Evolutionary conservation across 1,140 invertebrate genomes (phyloP), one percentile per base, ranked within the genome.

Genomic region (Uloborus diversus): DNA sequence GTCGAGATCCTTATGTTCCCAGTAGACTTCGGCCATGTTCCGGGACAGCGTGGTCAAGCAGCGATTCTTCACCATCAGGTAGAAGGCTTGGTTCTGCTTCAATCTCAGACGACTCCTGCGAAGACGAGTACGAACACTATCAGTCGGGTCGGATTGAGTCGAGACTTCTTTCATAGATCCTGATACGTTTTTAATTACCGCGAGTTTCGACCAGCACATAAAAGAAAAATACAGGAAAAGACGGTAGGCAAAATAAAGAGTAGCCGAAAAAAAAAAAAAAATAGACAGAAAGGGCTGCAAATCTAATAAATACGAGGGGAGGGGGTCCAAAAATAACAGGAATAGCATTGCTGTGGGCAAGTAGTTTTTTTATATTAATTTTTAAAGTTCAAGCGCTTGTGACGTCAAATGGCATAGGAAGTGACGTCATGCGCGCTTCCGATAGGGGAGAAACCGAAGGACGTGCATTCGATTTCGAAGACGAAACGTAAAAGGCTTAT

Each of bases 11-110:
- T 59, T 68, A 30, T 79, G 23, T 28, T 79, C 64, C n/a, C 20
- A 32, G 37, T 69, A 79, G 23, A 79, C 37, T n/a, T 79, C 64
- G 0, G 62, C 75, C 28, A 79, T 49, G 5, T n/a, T 35, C 27
- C 35, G 49, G 0, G 64, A 59, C 64, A 79, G 42, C 14, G 64
- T 59, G 13, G 30, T 37, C 23, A 79, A 20, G 35, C 62, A 51
- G 33, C 30, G 64, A 28, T 79, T 68, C 3, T 32, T 59, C 9
- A 79, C 30, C 75, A 79, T 68, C 62, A 79, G 33, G 37, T 79
- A 79, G 42, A 79, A 79, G 0, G 75, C 49, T 28, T 79, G 75
- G 7, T 32, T 68, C 1, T 62, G 28, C 3, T 68, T 79, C 35
- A 79, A 20, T 4, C 51, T 59, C 37, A 79, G 27, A 13, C 75